Evolutionary conservation across 2,888 invertebrate species (phyloP).

Genomic region (Caenorhabditis sp.): DNA sequence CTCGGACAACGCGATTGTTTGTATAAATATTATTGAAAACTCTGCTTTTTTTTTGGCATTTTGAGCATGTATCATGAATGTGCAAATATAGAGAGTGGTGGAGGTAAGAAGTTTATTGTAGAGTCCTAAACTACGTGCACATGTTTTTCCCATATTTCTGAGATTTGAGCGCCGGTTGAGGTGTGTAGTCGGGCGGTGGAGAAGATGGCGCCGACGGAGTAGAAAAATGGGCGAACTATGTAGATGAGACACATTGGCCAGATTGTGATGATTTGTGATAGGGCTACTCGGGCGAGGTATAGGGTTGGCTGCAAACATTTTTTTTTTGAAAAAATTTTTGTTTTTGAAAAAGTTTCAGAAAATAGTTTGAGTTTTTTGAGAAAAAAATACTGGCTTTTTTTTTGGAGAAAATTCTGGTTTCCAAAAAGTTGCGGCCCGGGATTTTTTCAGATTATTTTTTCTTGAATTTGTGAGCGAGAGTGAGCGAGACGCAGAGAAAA

Average conservation of each 20-base stretch:
- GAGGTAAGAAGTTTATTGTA: too few species aligned
- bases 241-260: conserved; percentile 43
- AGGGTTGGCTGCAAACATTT: conserved; percentile 33
- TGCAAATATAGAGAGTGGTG: background rate
- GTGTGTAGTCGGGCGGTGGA: conserved; percentile 41
- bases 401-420: too few species aligned
- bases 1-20: background rate
- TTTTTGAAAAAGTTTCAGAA: too few species aligned
- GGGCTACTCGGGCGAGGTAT: conserved; percentile 28
- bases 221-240: conserved; percentile 45
- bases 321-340: too few species aligned
- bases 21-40: background rate
- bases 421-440: too few species aligned
- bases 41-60: background rate
- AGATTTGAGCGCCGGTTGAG: conserved; percentile 32
- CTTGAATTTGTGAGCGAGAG: too few species aligned
- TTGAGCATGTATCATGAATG: background rate
- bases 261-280: conserved; percentile 34
- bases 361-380: too few species aligned
- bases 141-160: conserved; percentile 38
- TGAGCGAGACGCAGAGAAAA: too few species aligned
- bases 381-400: too few species aligned
- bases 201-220: conserved; percentile 42
- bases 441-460: too few species aligned
- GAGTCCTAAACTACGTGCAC: conserved; percentile 3